Conservation (phyloP, 2,797 vertebrate genomes). For the Cygnus olor region DNA sequence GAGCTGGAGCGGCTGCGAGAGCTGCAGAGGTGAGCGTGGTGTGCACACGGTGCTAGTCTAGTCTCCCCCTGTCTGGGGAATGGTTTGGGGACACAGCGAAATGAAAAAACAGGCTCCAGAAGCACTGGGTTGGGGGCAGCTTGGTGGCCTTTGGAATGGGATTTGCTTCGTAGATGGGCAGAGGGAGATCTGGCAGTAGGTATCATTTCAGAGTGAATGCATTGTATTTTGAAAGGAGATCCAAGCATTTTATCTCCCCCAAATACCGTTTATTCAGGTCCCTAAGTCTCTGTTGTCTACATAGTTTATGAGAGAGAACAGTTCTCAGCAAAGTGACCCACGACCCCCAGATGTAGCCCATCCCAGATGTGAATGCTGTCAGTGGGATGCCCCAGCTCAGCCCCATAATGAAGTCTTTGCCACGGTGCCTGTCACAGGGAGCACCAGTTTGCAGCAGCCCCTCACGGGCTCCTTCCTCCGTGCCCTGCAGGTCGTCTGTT, state of each 20-base stretch:
- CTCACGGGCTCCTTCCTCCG: neutral
- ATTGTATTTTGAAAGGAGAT: neutral
- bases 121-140: neutral
- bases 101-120: neutral
- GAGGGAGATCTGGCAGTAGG: neutral
- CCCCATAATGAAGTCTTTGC: neutral
- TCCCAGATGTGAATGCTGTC: neutral
- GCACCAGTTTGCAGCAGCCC: neutral
- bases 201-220: neutral
- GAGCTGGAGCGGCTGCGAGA: constrained; percentile 87
- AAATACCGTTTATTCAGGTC: neutral
- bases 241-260: neutral
- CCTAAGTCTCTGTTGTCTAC: neutral
- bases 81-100: rapidly evolving
- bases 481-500: constrained; percentile 81
- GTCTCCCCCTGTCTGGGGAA: neutral
- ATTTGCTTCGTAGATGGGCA: neutral
- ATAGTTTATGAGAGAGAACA: neutral
- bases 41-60: rapidly evolving
- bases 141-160: neutral
- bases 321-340: neutral
- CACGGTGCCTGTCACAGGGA: rapidly evolving
- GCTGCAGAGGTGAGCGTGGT: constrained; percentile 83
- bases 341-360: neutral
- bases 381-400: neutral